Base-by-base conservation (phyloP, 2,888 invertebrate genomes). In the Mimachlamys varia region DNA sequence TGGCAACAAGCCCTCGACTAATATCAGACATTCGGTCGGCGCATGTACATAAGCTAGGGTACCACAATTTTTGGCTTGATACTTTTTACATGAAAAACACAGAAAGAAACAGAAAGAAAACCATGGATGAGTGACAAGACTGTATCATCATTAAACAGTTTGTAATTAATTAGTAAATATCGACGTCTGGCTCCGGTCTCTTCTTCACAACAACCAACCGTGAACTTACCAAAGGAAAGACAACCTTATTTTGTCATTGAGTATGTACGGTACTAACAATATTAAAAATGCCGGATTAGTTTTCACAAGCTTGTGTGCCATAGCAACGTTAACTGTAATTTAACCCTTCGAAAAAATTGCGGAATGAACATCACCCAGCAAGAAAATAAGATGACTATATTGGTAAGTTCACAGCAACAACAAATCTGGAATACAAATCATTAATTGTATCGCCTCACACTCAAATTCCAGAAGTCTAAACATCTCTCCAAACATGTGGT, bases 51-150 rank as follows among this genome's bases (percentile, higher is more conserved):
- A 89, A 89, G 90, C 89, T 89, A 89, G 88, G 55, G 87, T 89
- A 55, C 89, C 92, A 89, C 90, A 90, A 88, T 89, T 91, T 92
- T 92, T 90, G 89, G 88, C 91, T 91, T 58, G 88, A 55, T 89
- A 91, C 91, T 92, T 92, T 91, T 90, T 90, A 90, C 89, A 92
- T 92, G 92, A 92, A 92, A 92, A 90, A 92, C 92, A 92, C 92
- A 92, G 92, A 92, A 91, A 89, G 87, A 88, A 90, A 90, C 89
- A 90, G 89, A 89, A 91, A 91, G 89, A 90, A 88, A 90, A 89
- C 90, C 90, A 92, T 90, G 89, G 88, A 87, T 89, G 87, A 92
- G 89, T 91, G 88, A 89, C 50, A 89, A 27, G 27, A 55, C 88
- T 76, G 87, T 37, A 89, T 88, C 76, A 76, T 76, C 76, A 76